Evolutionary conservation across 2,113 vertebrate species (phyloP).

Genomic region (Benitochromis conjunctus): DNA sequence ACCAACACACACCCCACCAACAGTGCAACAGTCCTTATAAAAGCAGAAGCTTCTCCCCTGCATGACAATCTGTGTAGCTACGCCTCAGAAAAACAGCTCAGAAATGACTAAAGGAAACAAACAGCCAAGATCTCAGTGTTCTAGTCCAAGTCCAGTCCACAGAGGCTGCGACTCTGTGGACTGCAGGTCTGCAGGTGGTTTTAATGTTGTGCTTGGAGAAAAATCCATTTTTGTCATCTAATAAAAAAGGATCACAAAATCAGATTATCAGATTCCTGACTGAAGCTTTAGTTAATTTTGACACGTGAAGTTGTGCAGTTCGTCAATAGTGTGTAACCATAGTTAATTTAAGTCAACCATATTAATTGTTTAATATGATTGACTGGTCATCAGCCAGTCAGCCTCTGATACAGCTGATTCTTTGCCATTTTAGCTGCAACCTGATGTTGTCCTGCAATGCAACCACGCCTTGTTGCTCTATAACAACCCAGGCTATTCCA

Average conservation of each 20-base stretch:
- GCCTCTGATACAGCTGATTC: neutral
- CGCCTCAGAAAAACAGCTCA: neutral
- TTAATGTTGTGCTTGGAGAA: neutral
- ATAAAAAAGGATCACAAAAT: neutral
- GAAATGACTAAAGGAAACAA: neutral
- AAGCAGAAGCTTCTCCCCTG: neutral
- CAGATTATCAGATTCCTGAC: neutral
- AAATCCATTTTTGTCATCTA: neutral
- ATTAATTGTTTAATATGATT: neutral
- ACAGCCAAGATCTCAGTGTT: neutral
- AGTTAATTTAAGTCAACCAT: neutral
- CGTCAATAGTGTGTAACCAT: neutral
- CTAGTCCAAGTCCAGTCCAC: accelerated
- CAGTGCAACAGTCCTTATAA: neutral
- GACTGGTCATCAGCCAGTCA: neutral
- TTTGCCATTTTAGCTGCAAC: neutral
- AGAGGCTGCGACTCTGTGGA: neutral
- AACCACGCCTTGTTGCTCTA: neutral
- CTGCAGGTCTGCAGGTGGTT: neutral
- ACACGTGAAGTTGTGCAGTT: neutral
- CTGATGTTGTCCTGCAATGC: neutral
- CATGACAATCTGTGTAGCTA: neutral
- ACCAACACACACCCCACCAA: neutral
- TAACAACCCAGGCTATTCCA: neutral
- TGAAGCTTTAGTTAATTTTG: neutral